phyloP scores from a whole-genome alignment of 2,797 vertebrate genomes.

The Pangasius djambal region DNA sequence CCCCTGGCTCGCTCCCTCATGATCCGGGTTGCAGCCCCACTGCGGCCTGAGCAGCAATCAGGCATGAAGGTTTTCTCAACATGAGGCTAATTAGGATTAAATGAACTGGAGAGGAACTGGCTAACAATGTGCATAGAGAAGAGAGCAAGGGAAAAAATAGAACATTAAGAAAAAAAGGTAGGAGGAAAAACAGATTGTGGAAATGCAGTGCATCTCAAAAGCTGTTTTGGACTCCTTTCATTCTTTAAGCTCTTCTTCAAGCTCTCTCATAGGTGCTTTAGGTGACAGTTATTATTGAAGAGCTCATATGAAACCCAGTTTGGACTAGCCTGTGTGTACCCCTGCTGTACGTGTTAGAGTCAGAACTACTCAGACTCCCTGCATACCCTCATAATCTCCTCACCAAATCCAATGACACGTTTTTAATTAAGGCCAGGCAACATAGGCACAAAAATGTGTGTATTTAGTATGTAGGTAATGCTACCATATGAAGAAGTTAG shows the following conservation, averaged over 20 bases:
- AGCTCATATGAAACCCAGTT: background rate
- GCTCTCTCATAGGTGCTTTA: background rate
- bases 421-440: background rate
- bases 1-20: conserved; percentile 33
- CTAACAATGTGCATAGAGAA: conserved; percentile 36
- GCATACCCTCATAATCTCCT: background rate
- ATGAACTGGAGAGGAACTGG: conserved; percentile 55
- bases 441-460: background rate
- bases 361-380: background rate
- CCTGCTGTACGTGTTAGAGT: background rate
- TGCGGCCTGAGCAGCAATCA: conserved; percentile 45
- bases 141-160: background rate
- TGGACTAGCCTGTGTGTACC: background rate
- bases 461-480: background rate
- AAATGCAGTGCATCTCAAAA: background rate
- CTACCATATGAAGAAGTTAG: background rate
- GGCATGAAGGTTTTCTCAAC: conserved; percentile 56
- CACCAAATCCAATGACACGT: background rate
- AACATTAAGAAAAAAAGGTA: background rate
- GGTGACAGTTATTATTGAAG: background rate
- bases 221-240: background rate
- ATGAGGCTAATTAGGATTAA: conserved; percentile 60
- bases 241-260: background rate
- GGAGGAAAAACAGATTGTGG: background rate
- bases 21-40: conserved; percentile 22